Base-by-base conservation (phyloP, 2,888 invertebrate genomes). In the Theristus sp. region DNA sequence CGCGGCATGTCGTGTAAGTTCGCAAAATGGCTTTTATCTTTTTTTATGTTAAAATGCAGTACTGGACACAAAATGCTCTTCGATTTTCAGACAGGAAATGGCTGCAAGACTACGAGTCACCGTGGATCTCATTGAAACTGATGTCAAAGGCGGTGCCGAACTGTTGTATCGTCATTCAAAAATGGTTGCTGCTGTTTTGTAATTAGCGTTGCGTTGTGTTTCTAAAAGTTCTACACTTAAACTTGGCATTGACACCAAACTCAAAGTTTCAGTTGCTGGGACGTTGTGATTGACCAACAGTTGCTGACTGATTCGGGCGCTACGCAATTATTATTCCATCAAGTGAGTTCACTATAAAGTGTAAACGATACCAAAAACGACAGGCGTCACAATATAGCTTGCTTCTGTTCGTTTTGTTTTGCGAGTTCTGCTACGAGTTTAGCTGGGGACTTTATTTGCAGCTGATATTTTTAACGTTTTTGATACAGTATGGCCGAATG, bases 101-200 rank as follows among this genome's bases (percentile, higher is more conserved):
- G 75, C 79, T 98, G 65, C 88, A 93, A 78, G 87, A 94, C 75
- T 96, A 91, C 80, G 96, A 98, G 80, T 89, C 91, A 66, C 94
- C 96, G 0, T 88, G 85, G 77, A 86, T 94, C 77, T 89, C 93
- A 60, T 84, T 87, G 67, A 69, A 68, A 54, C 24, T 49, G 49
- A 6, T 24, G n/a, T 17, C 6, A 17, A n/a, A 49, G 3, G n/a
- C 49, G 49, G n/a, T 13, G 38, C 38, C 17, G 38, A 17, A 38
- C 38, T 10, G 13, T 22, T n/a, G 24, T 20, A 56, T 28, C 85
- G 17, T 38, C 17, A 38, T 38, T 38, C 38, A 38, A 17, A 38
- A 38, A 38, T 38, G 38, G 38, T 38, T 6, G 17, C 10, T 38
- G 38, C 38, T 17, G 38, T 38, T 38, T 38, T 38, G 38, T 38